Conservation (phyloP, 1,140 invertebrate genomes). For the Odontomachus brunneus region DNA sequence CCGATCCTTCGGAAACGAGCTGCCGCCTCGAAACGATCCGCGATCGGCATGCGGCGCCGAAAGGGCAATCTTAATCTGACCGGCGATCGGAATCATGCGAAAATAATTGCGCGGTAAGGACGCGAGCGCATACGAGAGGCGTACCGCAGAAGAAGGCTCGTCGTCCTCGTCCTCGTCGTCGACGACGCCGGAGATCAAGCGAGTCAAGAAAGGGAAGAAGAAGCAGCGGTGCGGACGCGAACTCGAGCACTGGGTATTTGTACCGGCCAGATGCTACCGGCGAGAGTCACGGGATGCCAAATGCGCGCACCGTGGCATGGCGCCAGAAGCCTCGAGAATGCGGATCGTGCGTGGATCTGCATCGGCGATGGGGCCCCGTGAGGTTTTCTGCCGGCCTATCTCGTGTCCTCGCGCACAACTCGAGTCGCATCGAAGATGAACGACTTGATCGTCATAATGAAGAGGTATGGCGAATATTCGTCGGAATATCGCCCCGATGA, state of each 20-base stretch:
- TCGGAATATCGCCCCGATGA: background rate
- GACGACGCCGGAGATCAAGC: background rate
- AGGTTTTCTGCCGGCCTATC: conserved; percentile 26
- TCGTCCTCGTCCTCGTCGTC: conserved; percentile 17
- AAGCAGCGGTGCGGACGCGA: conserved; percentile 32
- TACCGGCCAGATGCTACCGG: conserved; percentile 50
- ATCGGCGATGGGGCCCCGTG: conserved; percentile 46
- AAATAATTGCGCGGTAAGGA: conserved; percentile 79
- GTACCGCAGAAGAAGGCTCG: conserved; percentile 27
- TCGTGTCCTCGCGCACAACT: conserved; percentile 28
- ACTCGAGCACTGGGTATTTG: conserved; percentile 47
- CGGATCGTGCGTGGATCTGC: conserved; percentile 66
- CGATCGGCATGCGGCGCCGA: conserved; percentile 45
- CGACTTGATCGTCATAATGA: conserved; percentile 45
- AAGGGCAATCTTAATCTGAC: conserved; percentile 75
- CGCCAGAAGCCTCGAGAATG: conserved; percentile 67
- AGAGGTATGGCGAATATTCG: conserved; percentile 42
- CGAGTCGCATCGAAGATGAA: conserved; percentile 48
- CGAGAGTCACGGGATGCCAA: conserved; percentile 58
- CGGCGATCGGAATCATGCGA: conserved; percentile 79
- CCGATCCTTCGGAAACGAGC: conserved; percentile 22
- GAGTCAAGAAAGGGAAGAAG: conserved; percentile 38
- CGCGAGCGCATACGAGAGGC: conserved; percentile 18
- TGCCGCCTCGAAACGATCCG: conserved; percentile 40
- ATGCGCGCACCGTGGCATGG: conserved; percentile 51